Conservation (phyloP, 2,113 vertebrate genomes). For the Rallus limicola region DNA sequence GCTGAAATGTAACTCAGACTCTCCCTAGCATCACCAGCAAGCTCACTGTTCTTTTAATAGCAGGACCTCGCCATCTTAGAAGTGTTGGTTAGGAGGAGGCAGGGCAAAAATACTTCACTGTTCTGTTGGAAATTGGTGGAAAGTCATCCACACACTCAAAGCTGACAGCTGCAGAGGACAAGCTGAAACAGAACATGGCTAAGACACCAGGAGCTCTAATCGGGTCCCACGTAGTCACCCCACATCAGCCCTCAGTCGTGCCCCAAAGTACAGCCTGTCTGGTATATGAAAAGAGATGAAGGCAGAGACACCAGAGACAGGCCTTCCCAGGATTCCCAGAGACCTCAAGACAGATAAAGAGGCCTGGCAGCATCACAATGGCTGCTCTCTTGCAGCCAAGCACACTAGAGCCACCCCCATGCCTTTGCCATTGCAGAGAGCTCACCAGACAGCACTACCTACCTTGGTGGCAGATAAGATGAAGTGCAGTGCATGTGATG, state of each 20-base stretch:
- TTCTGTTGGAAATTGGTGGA: neutral
- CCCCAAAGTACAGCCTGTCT: neutral
- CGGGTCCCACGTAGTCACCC: neutral
- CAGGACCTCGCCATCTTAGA: neutral
- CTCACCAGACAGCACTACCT: neutral
- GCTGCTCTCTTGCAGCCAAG: neutral
- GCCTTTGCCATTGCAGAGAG: neutral
- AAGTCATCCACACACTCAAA: neutral
- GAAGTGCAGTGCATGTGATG: fast-evolving
- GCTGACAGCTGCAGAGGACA: neutral
- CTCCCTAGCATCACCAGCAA: neutral
- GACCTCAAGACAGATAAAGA: neutral
- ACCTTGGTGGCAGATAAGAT: neutral
- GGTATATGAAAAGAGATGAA: neutral
- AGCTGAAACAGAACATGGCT: neutral
- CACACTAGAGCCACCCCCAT: neutral
- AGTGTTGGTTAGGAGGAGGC: neutral
- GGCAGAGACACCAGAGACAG: neutral
- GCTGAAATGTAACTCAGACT: neutral
- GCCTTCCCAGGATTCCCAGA: neutral
- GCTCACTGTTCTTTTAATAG: neutral
- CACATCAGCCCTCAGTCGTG: neutral
- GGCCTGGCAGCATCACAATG: fast-evolving
- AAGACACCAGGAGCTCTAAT: neutral
- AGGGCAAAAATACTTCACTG: neutral